Percentiles rank a stretch among this genome's conserved stretches.
phyloP scores from a whole-genome alignment of 2,113 vertebrate species.

The Lontra canadensis region DNA sequence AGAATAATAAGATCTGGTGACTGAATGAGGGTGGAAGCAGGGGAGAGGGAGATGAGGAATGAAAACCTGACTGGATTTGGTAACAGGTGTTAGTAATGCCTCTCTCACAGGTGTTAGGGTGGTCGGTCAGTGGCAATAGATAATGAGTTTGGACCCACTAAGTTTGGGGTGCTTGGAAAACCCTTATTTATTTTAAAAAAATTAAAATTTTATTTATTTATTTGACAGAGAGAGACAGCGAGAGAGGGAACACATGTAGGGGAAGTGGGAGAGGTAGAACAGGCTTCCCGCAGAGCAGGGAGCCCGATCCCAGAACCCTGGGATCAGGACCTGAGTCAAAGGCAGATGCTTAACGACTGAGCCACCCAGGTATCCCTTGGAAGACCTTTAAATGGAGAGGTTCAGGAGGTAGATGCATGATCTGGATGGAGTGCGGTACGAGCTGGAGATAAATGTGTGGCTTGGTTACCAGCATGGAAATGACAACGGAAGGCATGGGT shows the following conservation, averaged over 20 bases:
- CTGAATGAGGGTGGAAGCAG: background rate
- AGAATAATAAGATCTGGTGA: background rate
- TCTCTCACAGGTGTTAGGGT: background rate
- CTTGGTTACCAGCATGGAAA: background rate
- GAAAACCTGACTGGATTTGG: fast-evolving
- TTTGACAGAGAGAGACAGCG: too few relatives aligned
- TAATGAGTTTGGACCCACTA: background rate
- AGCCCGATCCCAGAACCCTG: too few relatives aligned
- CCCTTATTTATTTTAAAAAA: background rate
- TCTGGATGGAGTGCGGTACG: background rate
- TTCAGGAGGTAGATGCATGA: background rate
- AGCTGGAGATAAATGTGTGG: background rate
- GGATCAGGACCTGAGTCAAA: too few relatives aligned
- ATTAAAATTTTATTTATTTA: too few relatives aligned
- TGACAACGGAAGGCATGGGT: background rate
- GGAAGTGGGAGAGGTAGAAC: too few relatives aligned
- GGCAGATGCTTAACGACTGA: too few relatives aligned
- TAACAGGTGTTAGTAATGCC: too few relatives aligned
- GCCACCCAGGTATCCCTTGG: background rate
- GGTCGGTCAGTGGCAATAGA: too few relatives aligned
- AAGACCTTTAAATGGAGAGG: background rate
- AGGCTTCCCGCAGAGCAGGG: too few relatives aligned
- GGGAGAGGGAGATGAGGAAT: background rate
- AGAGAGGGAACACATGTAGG: too few relatives aligned
- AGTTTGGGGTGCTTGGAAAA: background rate